Evolutionary conservation across 2,888 invertebrate genomes (phyloP).

Genomic region (Chaitophorus viminalis): DNA sequence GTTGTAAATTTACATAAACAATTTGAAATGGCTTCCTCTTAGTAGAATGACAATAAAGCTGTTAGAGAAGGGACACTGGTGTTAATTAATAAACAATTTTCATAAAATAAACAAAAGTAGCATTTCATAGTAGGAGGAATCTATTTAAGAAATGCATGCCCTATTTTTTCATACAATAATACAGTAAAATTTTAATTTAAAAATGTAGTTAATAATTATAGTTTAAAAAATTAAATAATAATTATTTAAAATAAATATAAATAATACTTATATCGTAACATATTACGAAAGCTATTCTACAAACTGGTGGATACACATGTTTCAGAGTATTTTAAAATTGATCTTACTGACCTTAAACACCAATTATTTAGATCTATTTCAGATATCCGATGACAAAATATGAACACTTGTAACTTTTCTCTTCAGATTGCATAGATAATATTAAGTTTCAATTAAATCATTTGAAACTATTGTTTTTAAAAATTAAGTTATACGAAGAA

Average conservation of each 20-base stretch:
- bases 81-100: background rate
- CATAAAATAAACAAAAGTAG: background rate
- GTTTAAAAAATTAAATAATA: background rate
- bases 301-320: background rate
- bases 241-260: no score
- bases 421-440: background rate
- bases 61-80: constrained; percentile 1
- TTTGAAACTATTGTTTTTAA: no score
- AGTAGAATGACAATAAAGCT: background rate
- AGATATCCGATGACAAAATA: constrained; percentile 16
- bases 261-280: no score
- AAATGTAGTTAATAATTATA: background rate
- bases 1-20: constrained; percentile 13
- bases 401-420: background rate
- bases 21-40: constrained; percentile 41
- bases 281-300: background rate
- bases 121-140: background rate
- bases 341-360: constrained; percentile 15
- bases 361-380: constrained; percentile 25
- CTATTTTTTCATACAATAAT: background rate
- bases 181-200: background rate
- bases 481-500: background rate
- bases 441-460: background rate
- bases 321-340: constrained; percentile 4
- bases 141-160: background rate